Evolutionary conservation across 2,888 invertebrate genomes (phyloP).

Genomic region (Blera fallax): DNA sequence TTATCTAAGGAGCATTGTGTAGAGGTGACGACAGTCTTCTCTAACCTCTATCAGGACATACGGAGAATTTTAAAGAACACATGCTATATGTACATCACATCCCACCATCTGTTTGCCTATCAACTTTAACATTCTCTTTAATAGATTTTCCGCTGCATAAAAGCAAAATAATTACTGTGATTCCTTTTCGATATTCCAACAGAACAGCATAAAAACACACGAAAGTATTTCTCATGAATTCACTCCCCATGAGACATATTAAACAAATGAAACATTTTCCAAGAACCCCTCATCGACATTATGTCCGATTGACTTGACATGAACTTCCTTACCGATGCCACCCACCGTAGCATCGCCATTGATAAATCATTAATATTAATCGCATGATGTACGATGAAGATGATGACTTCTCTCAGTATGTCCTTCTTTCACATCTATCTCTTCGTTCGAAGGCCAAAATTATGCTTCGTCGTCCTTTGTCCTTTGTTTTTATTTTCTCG

Average conservation of each 20-base stretch:
- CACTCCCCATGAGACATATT: constrained; percentile 55
- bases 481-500: constrained; percentile 36
- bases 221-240: constrained; percentile 17
- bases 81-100: too few relatives aligned
- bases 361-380: constrained; percentile 70
- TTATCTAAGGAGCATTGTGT: too few relatives aligned
- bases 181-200: constrained; percentile 11
- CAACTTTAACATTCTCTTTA: neutral
- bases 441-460: constrained; percentile 18
- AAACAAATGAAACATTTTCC: constrained; percentile 68
- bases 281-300: constrained; percentile 51
- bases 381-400: constrained; percentile 55
- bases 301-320: constrained; percentile 65
- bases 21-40: too few relatives aligned
- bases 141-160: constrained; percentile 6
- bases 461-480: constrained; percentile 31
- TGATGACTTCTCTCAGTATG: constrained; percentile 34
- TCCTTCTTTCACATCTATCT: neutral
- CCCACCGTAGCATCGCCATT: constrained; percentile 24
- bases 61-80: too few relatives aligned
- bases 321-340: constrained; percentile 13
- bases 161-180: constrained; percentile 44
- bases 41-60: too few relatives aligned
- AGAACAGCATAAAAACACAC: neutral
- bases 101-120: neutral